phyloP scores from a whole-genome alignment of 2,888 invertebrate species.

The Clunio marinus region DNA sequence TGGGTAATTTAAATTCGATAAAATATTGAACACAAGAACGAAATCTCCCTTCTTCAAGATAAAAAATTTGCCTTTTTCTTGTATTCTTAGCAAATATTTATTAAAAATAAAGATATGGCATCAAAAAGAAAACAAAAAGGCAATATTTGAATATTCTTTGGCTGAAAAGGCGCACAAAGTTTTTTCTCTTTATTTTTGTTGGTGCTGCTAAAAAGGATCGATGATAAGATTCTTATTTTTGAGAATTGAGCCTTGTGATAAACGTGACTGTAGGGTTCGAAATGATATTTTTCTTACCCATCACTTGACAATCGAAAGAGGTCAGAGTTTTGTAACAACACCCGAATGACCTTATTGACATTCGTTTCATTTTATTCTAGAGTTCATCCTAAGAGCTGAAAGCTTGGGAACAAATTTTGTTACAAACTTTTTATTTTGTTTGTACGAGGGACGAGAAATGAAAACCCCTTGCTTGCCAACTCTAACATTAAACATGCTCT shows the following conservation, averaged over 20 bases:
- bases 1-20: background rate
- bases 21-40: background rate
- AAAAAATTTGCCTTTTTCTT: background rate
- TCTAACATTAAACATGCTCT: too few relatives aligned
- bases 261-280: slow-evolving; percentile 17
- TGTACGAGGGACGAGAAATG: too few relatives aligned
- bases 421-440: too few relatives aligned
- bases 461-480: too few relatives aligned
- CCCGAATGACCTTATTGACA: too few relatives aligned
- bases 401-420: too few relatives aligned
- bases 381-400: too few relatives aligned
- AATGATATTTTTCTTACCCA: too few relatives aligned
- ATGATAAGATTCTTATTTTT: background rate
- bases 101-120: slow-evolving; percentile 14
- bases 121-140: background rate
- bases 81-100: slow-evolving; percentile 1
- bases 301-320: too few relatives aligned
- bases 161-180: background rate
- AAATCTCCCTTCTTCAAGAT: background rate
- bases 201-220: background rate
- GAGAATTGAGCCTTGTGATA: too few relatives aligned
- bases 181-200: background rate
- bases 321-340: too few relatives aligned
- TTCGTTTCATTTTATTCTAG: too few relatives aligned
- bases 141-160: slow-evolving; percentile 3